phyloP scores from a whole-genome alignment of 2,113 vertebrate species.

The Irena cyanogastra region DNA sequence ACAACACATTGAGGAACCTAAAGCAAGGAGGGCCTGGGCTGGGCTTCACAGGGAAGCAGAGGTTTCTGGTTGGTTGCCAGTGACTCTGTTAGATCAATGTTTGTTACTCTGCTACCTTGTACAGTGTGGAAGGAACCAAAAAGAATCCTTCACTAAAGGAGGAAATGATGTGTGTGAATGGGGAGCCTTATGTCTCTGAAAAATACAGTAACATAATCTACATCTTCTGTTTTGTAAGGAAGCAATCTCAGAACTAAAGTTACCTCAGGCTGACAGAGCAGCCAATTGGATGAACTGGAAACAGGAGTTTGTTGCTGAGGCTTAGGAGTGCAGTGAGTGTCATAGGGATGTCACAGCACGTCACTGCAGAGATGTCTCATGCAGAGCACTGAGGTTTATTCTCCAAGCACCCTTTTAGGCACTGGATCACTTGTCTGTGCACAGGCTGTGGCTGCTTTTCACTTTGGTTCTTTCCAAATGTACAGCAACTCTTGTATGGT shows the following conservation, averaged over 20 bases:
- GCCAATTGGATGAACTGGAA: background rate
- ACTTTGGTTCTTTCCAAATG: background rate
- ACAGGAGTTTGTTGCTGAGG: background rate
- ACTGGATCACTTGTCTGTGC: background rate
- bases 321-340: background rate
- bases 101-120: background rate
- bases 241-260: background rate
- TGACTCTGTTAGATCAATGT: background rate
- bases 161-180: background rate
- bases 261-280: background rate
- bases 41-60: background rate
- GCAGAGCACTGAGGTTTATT: background rate
- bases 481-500: background rate
- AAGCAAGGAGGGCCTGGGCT: background rate
- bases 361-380: background rate
- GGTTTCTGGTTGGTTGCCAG: background rate
- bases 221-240: background rate
- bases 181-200: background rate
- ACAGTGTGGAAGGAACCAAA: background rate
- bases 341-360: background rate
- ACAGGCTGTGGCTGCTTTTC: background rate
- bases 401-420: background rate
- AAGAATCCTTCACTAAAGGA: background rate
- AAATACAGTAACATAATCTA: background rate
- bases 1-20: background rate